phyloP scores from a whole-genome alignment of 2,797 vertebrate genomes.

The Fistularia commersonii region DNA sequence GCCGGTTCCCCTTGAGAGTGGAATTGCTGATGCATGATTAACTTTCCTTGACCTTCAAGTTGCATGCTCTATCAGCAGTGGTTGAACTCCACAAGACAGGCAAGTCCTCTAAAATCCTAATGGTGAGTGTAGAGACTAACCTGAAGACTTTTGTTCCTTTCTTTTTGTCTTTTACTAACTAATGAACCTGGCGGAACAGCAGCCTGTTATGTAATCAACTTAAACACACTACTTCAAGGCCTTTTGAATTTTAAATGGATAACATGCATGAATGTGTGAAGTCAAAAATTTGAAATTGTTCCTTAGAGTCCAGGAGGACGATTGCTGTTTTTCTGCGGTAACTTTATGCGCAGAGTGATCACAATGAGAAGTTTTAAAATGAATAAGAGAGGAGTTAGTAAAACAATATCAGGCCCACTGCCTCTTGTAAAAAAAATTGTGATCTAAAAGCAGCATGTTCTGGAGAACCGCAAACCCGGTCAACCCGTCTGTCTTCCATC shows the following conservation, averaged over 20 bases:
- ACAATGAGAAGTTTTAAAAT: slow-evolving; percentile 39
- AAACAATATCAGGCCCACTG: slow-evolving; percentile 41
- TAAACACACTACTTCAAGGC: no score
- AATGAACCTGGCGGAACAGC: no score
- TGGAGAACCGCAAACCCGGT: slow-evolving; percentile 66
- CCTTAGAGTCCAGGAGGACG: no score
- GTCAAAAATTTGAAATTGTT: slow-evolving; percentile 14
- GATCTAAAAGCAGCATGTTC: slow-evolving; percentile 60
- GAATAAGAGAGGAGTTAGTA: slow-evolving; percentile 29
- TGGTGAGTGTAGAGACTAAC: no score
- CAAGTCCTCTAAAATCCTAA: not conserved
- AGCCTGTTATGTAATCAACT: no score
- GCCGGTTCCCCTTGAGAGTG: slow-evolving; percentile 26
- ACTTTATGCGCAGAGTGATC: slow-evolving; percentile 27
- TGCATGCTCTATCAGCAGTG: slow-evolving; percentile 4
- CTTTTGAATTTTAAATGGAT: no score
- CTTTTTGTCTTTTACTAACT: no score
- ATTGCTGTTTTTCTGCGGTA: not conserved
- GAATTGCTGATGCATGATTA: slow-evolving; percentile 33
- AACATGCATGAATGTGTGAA: slow-evolving; percentile 5
- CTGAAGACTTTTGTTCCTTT: no score
- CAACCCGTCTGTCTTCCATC: slow-evolving; percentile 58
- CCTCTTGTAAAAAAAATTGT: slow-evolving; percentile 43
- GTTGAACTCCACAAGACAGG: slow-evolving; percentile 1
- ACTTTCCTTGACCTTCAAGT: slow-evolving; percentile 39